Evolutionary conservation across 2,888 invertebrate genomes (phyloP).

Genomic region (Amphimallon solstitiale): DNA sequence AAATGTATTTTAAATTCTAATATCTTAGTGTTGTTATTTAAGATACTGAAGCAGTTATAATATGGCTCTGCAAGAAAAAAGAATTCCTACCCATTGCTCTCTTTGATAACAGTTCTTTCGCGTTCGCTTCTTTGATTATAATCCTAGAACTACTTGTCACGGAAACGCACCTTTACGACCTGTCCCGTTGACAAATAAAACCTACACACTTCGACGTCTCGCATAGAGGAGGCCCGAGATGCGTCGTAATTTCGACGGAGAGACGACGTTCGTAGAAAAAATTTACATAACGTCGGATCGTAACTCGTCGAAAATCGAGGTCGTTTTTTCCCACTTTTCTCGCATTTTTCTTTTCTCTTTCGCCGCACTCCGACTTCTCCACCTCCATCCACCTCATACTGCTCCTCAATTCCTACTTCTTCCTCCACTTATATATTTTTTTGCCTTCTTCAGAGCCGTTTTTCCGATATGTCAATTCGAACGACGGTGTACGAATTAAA

Average conservation of each 20-base stretch:
- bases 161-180: conserved; percentile 29
- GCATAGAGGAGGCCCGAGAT: neutral
- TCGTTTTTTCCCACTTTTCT: conserved; percentile 31
- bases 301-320: conserved; percentile 36
- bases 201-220: conserved; percentile 23
- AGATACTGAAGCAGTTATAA: no score
- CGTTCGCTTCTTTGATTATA: conserved; percentile 11
- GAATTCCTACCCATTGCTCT: no score
- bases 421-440: neutral
- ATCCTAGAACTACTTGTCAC: conserved; percentile 25
- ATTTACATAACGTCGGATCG: conserved; percentile 38
- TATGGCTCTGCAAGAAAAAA: no score
- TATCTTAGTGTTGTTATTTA: no score
- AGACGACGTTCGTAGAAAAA: conserved; percentile 26
- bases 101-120: neutral
- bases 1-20: no score
- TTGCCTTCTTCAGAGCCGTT: conserved; percentile 12
- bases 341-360: conserved; percentile 16
- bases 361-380: neutral
- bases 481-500: conserved; percentile 25
- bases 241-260: conserved; percentile 27
- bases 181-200: conserved; percentile 32
- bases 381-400: neutral
- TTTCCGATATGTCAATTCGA: conserved; percentile 29
- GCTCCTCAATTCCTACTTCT: neutral